Percentiles rank a stretch among this genome's conserved stretches.
These are phyloP conservation scores for Sylvilagus floridanus DNA, from an alignment of 2,797 vertebrate genomes.

Conservation along the genomic window DNA sequence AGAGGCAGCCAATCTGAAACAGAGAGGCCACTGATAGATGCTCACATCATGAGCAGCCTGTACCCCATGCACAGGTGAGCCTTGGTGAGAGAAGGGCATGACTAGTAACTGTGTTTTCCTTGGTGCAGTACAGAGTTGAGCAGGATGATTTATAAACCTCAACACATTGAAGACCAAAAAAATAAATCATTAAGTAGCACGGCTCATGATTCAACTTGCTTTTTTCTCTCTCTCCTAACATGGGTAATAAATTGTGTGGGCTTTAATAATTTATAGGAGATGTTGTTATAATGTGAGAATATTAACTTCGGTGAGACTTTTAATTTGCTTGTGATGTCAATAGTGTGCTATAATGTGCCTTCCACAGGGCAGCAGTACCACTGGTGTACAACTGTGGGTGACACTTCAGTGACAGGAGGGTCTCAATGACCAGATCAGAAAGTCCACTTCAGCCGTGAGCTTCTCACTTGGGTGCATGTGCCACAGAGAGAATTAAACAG, in stretches of 20 bases:
- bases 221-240: conserved; percentile 39
- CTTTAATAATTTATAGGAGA: conserved; percentile 82
- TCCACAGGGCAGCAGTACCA: neutral
- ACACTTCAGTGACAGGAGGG: conserved; percentile 67
- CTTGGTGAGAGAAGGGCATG: conserved; percentile 50
- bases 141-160: conserved; percentile 82
- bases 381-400: conserved; percentile 37
- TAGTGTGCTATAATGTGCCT: conserved; percentile 57
- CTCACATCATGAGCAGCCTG: conserved; percentile 65
- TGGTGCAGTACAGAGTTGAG: conserved; percentile 63
- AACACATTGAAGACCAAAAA: conserved; percentile 72
- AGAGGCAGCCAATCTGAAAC: conserved; percentile 72
- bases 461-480: conserved; percentile 68
- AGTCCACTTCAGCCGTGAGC: conserved; percentile 63
- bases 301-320: conserved; percentile 80
- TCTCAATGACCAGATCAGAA: conserved; percentile 68
- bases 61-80: conserved; percentile 57
- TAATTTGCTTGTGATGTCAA: conserved; percentile 75
- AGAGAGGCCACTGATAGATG: conserved; percentile 61
- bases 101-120: conserved; percentile 64
- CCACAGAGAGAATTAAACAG: conserved; percentile 70
- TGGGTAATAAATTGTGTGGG: conserved; percentile 80
- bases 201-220: conserved; percentile 75
- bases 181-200: conserved; percentile 78
- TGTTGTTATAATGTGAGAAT: conserved; percentile 80